Evolutionary conservation across 1,140 invertebrate genomes (phyloP), one percentile per base, ranked within the genome.

Genomic region (Pectinophora gossypiella): DNA sequence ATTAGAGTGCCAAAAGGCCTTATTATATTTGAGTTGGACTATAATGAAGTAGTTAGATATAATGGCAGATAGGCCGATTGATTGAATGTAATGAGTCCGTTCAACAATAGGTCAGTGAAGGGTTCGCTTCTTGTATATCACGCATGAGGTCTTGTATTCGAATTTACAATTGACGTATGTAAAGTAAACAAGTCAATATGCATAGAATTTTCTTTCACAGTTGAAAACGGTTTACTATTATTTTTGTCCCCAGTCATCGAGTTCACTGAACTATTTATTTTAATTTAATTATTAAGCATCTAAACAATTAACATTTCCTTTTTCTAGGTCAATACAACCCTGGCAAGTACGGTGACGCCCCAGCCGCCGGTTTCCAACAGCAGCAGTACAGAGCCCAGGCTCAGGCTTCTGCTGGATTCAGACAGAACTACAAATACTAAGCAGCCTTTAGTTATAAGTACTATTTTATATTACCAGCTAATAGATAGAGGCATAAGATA

Each of bases 241-340:
- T 6, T 27, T 5, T 27, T 27, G 12, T 12, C 12, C 12, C 12
- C 12, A 6, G 23, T 27, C 23, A 27, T 27, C 12, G 12, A 27
- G 12, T 27, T 27, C 23, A 27, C 23, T n/a, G n/a, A n/a, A n/a
- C n/a, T n/a, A n/a, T n/a, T n/a, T n/a, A n/a, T n/a, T 42, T 46
- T 3, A n/a, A 2, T 12, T 15, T 23, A 1, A 13, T 15, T 23
- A 18, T 19, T 18, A 35, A n/a, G n/a, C n/a, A n/a, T n/a, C n/a
- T n/a, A n/a, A n/a, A n/a, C n/a, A n/a, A n/a, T n/a, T n/a, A n/a
- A 36, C 18, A 19, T 43, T 47, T 35, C 40, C 47, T 55, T 36
- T 57, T 81, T 84, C 22, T 76, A 85, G 82, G 82, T 71, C 75
- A 76, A 64, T 85, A 85, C 76, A 76, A 79, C 67, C 72, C 82